A percentile compares a stretch with the other conserved stretches of the same genome.
phyloP scores from a whole-genome alignment of 2,113 vertebrate species.

The Entelurus aequoreus region DNA sequence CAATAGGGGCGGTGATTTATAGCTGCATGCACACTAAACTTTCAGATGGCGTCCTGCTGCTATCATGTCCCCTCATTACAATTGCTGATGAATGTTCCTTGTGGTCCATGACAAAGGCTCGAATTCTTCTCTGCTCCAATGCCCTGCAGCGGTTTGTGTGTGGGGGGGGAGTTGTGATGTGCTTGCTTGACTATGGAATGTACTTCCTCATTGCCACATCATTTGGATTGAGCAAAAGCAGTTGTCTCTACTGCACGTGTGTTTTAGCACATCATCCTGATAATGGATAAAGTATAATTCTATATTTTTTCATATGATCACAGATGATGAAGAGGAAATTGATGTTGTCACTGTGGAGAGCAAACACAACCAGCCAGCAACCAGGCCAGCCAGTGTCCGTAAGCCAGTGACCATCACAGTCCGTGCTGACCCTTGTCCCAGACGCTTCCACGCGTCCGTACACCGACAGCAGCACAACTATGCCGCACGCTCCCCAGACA shows the following conservation, averaged over 20 bases:
- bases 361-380: constrained; percentile 82
- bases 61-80: constrained; percentile 30
- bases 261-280: neutral
- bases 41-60: constrained; percentile 21
- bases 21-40: constrained; percentile 15
- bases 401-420: constrained; percentile 87
- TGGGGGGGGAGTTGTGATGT: constrained; percentile 5
- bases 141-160: neutral
- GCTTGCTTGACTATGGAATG: constrained; percentile 22
- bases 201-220: constrained; percentile 24
- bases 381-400: constrained; percentile 72
- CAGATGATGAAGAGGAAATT: constrained; percentile 82
- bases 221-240: constrained; percentile 2
- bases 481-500: constrained; percentile 84
- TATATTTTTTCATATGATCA: constrained; percentile 11
- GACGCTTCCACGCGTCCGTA: constrained; percentile 88
- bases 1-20: constrained; percentile 51
- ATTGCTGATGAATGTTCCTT: constrained; percentile 34
- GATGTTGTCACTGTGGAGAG: constrained; percentile 94
- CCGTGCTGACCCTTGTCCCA: constrained; percentile 84
- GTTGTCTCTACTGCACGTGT: neutral
- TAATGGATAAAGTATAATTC: constrained; percentile 15
- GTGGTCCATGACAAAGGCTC: constrained; percentile 34
- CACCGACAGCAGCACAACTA: constrained; percentile 98
- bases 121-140: constrained; percentile 22